Base-by-base conservation (phyloP, 1,140 invertebrate species). In the Micrasema minimum region DNA sequence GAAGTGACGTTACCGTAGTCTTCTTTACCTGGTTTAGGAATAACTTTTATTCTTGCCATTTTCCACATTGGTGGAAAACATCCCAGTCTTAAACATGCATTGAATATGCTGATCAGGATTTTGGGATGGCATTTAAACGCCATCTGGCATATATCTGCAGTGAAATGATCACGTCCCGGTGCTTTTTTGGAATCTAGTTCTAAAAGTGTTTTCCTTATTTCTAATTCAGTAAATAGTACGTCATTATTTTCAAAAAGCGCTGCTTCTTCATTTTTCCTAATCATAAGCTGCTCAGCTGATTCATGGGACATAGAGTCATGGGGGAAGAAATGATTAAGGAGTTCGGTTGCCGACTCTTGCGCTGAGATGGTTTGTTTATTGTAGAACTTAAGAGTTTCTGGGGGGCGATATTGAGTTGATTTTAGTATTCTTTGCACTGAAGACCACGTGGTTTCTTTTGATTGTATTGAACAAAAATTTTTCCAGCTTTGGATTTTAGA, bases 21-120 rank as follows among this genome's bases (percentile, higher is more conserved):
- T 35, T 55, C n/a, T 16, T 37, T 55, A 11, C 26, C 26, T 37
- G 51, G 26, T 22, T 55, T 55, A 1, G 51, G 51, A 7, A 55
- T 55, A 16, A 35, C 14, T 14, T 55, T 37, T 2, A 55, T 55
- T 31, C 26, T 55, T 9, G 51, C 26, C 1, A 55, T 16, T 23
- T 55, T 55, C 26, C 23, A 55, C 12, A 55, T 22, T 2, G n/a
- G 9, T 14, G 51, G 51, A 31, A 55, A 35, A 10, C 23, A 55
- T 1, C 23, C 23, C 7, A 55, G 7, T 48, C 18, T 16, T 1
- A 48, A 11, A 22, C 46, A 48, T 6, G 46, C 46, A 10, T 48
- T 48, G 45, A 18, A 48, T 1, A 48, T 48, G 26, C 26, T 31
- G 26, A 31, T 31, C 2, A 31, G 26, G 26, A 31, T 31, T 31